Evolutionary conservation across 2,113 vertebrate genomes (phyloP), one percentile per base, ranked within the genome.

Genomic region (Chaetops frenatus): DNA sequence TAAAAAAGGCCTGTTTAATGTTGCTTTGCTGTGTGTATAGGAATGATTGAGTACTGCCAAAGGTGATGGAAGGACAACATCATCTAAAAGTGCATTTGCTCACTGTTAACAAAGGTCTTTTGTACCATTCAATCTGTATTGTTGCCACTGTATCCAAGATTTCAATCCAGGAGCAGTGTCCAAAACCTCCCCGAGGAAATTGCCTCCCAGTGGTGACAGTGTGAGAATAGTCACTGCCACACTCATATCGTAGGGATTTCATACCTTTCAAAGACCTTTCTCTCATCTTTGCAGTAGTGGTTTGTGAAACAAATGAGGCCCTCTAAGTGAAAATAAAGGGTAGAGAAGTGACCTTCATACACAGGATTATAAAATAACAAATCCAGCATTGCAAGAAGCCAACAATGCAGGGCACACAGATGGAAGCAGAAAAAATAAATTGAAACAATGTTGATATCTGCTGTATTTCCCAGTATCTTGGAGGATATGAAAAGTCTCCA

Each of bases 251-350:
- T 0, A 61, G 53, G 33, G 94, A 77, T 93, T 91, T 84, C 27
- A 28, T 90, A 53, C 71, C n/a, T 94, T 94, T 97, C 93, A 96
- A 73, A 94, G 50, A 57, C 24, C 50, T 90, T 92, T 83, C 86
- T 78, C 33, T 90, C 81, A 90, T 91, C 81, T 78, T 85, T 91
- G 56, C 65, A 69, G 79, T 56, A 91, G 78, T 94, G 83, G 56
- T 70, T 94, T 78, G 60, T 70, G 80, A 96, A 95, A 81, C 4
- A 12, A 95, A 91, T 91, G 86, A 92, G 44, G 70, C 92, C 70
- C 72, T 65, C 8, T 93, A 96, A 96, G 70, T 94, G 86, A 97
- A 96, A 97, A 90, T 82, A 92, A n/a, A n/a, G n/a, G n/a, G 70
- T 40, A 89, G 67, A 86, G 38, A 72, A 80, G 56, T 73, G 88